These are phyloP conservation scores for Coluber constrictor DNA, from an alignment of 2,797 vertebrate species.

Conservation along the genomic window DNA sequence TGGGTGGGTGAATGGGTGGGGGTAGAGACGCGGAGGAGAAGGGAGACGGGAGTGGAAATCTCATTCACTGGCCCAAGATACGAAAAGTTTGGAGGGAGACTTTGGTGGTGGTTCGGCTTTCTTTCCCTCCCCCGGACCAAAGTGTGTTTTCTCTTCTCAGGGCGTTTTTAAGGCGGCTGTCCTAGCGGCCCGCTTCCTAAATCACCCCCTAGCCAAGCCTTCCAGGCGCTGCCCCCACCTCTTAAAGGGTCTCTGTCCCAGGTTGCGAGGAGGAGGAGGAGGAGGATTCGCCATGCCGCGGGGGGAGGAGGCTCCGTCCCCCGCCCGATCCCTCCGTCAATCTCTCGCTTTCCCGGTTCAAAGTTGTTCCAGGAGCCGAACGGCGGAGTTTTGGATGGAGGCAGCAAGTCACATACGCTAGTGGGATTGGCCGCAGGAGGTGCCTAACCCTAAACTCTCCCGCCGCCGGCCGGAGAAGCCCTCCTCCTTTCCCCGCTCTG, in stretches of 20 bases:
- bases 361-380: neutral
- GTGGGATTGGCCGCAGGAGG: neutral
- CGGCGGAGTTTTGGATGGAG: neutral
- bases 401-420: neutral
- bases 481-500: neutral
- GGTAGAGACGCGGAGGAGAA: neutral
- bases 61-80: neutral
- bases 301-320: conserved; percentile 3
- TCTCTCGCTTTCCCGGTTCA: neutral
- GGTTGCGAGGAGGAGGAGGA: neutral
- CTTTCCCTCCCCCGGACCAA: neutral
- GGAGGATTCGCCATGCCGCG: neutral
- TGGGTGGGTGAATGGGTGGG: conserved; percentile 30
- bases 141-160: neutral
- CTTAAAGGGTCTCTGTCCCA: conserved; percentile 39
- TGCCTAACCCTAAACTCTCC: neutral
- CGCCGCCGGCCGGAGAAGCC: rapidly evolving
- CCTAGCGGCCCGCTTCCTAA: neutral
- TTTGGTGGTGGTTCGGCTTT: neutral
- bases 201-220: conserved; percentile 7
- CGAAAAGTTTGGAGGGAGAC: neutral
- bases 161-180: neutral
- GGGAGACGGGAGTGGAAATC: neutral
- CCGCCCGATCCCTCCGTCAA: neutral
- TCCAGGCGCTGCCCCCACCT: conserved; percentile 30